phyloP scores from a whole-genome alignment of 2,113 vertebrate species.

The Elanus axillaris region DNA sequence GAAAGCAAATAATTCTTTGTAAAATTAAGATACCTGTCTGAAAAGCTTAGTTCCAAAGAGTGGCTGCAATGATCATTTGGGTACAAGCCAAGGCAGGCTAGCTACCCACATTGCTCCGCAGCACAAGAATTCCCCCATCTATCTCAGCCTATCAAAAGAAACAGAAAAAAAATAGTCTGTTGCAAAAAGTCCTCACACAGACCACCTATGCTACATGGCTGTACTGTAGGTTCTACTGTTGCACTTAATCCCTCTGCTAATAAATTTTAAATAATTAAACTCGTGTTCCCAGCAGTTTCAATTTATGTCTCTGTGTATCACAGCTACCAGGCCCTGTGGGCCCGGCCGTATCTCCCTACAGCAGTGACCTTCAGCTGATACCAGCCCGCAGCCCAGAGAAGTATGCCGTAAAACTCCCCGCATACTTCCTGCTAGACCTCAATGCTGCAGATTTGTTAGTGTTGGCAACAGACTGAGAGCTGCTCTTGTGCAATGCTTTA shows the following conservation, averaged over 20 bases:
- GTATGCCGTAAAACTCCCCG: background rate
- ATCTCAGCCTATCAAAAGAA: background rate
- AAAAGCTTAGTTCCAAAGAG: background rate
- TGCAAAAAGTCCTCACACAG: background rate
- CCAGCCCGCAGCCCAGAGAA: background rate
- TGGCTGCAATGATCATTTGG: background rate
- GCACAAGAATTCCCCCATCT: background rate
- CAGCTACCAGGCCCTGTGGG: background rate
- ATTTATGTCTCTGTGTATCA: background rate
- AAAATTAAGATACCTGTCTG: background rate
- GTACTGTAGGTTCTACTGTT: background rate
- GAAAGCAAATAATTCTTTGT: background rate
- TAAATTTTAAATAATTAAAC: background rate
- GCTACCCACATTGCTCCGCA: background rate
- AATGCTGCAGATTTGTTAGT: background rate
- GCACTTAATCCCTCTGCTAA: background rate
- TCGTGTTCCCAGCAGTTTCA: background rate
- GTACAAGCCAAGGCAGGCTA: background rate
- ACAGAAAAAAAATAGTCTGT: fast-evolving
- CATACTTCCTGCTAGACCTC: background rate
- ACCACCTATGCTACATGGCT: background rate
- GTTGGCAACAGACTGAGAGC: background rate
- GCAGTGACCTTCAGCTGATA: background rate
- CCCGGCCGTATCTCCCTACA: background rate
- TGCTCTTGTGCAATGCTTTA: constrained; percentile 24